Evolutionary conservation across 2,113 vertebrate genomes (phyloP).

Genomic region (Phyllostomus hastatus): DNA sequence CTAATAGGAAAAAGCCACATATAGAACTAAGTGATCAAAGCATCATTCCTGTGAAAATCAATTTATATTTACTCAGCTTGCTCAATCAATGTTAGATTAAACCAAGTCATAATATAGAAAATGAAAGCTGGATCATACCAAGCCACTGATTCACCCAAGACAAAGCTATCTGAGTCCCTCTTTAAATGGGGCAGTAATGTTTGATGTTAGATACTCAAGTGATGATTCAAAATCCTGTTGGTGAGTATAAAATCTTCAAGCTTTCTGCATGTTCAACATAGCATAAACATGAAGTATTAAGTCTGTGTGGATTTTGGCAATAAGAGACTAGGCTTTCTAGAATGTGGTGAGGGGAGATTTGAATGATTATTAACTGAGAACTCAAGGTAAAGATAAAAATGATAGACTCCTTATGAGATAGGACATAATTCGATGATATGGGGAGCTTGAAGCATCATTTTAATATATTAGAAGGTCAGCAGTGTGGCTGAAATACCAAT

Average conservation of each 20-base stretch:
- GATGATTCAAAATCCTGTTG: background rate
- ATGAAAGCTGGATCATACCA: slow-evolving; percentile 8
- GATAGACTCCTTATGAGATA: background rate
- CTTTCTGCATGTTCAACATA: background rate
- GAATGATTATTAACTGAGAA: background rate
- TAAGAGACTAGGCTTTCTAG: background rate
- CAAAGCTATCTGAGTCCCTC: background rate
- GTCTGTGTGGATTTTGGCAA: background rate
- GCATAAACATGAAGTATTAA: background rate
- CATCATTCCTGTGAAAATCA: slow-evolving; percentile 1
- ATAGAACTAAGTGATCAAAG: slow-evolving; percentile 2
- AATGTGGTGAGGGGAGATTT: background rate
- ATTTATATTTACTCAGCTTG: slow-evolving; percentile 34
- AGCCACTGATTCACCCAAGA: background rate
- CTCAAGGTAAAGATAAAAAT: slow-evolving; percentile 4
- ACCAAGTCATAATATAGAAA: background rate
- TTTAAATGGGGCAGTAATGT: background rate
- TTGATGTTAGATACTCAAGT: background rate
- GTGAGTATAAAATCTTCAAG: background rate
- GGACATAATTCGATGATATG: background rate
- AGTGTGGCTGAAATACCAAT: background rate
- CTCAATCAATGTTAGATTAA: slow-evolving; percentile 21
- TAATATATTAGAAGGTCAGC: background rate
- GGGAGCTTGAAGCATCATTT: background rate
- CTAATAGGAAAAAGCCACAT: background rate